Base-by-base conservation (phyloP, 64 coral and sea anemone species). In the Stylophora pistillata region DNA sequence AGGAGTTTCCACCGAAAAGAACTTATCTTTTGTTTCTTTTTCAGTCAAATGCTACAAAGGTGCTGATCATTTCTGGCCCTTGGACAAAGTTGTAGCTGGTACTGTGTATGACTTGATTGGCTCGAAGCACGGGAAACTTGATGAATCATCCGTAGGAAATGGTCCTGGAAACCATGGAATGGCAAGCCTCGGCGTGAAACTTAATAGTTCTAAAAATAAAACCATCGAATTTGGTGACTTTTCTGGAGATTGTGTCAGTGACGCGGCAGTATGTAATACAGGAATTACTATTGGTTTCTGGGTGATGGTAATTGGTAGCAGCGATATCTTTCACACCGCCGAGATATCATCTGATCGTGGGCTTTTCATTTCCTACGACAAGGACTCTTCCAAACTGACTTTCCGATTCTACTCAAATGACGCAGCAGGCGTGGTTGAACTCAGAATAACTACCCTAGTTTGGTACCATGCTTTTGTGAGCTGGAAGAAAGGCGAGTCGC, bases 41-140 rank as follows among this genome's bases (percentile, higher is more conserved):
- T 64, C 30, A 97, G 95, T 81, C 32, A 86, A 93, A 63, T 97
- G 95, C 53, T 97, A 90, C 82, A 86, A 75, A 37, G 86, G 86
- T 15, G 95, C 95, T 0, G 72, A 93, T 33, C 87, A 97, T 55
- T 93, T 87, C 75, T 93, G 91, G 95, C 95, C 95, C 20, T 55
- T 93, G 77, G 95, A 97, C 76, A 93, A 76, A 63, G 52, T 76
- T 16, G 53, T 78, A 1, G 72, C 73, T 65, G 94, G 82, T 11
- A 28, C 54, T 30, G 27, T 90, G 26, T 88, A 65, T 55, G 95
- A 97, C 12, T 63, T 90, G 12, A 90, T 90, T 76, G 95, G 91
- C 53, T 55, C 58, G 30, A 93, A 87, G 55, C 71, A 93, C 55
- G 91, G 87, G 1, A 61, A 30, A 23, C 34, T 60, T 16, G 66